Evolutionary conservation across 2,113 vertebrate genomes (phyloP).

Genomic region (Danio rerio): GRCz12tu NC_133190.1:18811501-18812000

Average conservation of each 20-base stretch:
- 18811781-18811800: neutral
- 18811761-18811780: neutral
- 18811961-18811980: neutral
- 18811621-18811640: slow-evolving; percentile 53
- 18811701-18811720: neutral
- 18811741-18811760: neutral
- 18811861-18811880: slow-evolving; percentile 22
- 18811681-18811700: slow-evolving; percentile 36
- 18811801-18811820: neutral
- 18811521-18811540: slow-evolving; percentile 56
- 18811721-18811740: slow-evolving; percentile 3
- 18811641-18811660: slow-evolving; percentile 43
- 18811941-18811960: slow-evolving; percentile 2
- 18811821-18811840: neutral
- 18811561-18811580: slow-evolving; percentile 38
- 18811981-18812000: slow-evolving; percentile 28
- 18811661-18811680: slow-evolving; percentile 48
- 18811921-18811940: neutral
- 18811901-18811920: slow-evolving; percentile 24
- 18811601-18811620: slow-evolving; percentile 41
- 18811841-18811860: slow-evolving; percentile 7
- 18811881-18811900: neutral
- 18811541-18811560: slow-evolving; percentile 60
- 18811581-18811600: slow-evolving; percentile 35
- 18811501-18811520: slow-evolving; percentile 57